Conservation (phyloP, 2,888 invertebrate species). For the Rhorus exstirpatorius region DNA sequence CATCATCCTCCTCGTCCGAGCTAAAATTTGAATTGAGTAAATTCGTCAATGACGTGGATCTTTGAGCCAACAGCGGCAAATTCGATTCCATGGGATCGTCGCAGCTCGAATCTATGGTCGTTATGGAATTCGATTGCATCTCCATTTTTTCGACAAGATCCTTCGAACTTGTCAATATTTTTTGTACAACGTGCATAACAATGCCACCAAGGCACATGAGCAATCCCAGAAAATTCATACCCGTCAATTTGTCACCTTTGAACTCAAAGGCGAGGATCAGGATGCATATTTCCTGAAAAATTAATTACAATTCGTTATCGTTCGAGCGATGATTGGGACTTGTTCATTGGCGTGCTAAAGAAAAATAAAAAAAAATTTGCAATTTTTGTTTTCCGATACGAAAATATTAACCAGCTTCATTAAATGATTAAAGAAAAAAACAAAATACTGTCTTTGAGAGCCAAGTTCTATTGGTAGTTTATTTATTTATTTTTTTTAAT, state of each 20-base stretch:
- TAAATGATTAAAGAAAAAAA: too few relatives aligned
- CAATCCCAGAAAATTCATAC: constrained; percentile 94
- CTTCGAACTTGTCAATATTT: constrained; percentile 85
- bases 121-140: constrained; percentile 80
- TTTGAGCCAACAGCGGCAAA: constrained; percentile 82
- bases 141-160: constrained; percentile 79
- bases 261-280: constrained; percentile 95
- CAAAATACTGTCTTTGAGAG: too few relatives aligned
- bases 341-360: too few relatives aligned
- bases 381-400: too few relatives aligned
- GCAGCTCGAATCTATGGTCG: constrained; percentile 75
- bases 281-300: constrained; percentile 95
- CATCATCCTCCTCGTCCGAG: constrained; percentile 82
- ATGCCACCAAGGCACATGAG: constrained; percentile 96
- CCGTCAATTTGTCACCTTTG: constrained; percentile 94
- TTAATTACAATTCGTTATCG: constrained; percentile 28
- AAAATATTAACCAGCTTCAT: too few relatives aligned
- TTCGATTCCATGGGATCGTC: constrained; percentile 80
- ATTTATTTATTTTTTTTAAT: too few relatives aligned
- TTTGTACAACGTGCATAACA: constrained; percentile 93
- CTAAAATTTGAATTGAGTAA: constrained; percentile 83
- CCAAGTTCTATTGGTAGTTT: too few relatives aligned
- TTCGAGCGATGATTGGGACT: too few relatives aligned
- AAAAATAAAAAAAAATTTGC: too few relatives aligned
- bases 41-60: constrained; percentile 84